Evolutionary conservation across 2,797 vertebrate species (phyloP).

Genomic region (Lepilemur septentrionalis): DNA sequence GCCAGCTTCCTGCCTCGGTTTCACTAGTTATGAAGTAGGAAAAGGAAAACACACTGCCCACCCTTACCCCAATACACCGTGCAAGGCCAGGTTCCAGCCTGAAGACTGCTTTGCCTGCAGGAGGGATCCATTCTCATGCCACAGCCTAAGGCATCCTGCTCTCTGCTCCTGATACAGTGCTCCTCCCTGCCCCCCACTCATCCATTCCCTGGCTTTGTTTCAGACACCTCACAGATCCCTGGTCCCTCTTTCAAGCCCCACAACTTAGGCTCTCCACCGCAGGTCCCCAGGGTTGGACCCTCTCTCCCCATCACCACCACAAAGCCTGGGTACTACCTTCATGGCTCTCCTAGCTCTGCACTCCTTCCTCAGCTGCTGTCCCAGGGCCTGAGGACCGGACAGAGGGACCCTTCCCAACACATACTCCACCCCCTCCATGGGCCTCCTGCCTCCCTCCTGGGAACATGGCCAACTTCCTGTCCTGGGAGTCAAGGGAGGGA

Average conservation of each 20-base stretch:
- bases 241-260: neutral
- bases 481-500: conserved; percentile 63
- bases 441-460: conserved; percentile 75
- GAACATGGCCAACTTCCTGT: conserved; percentile 76
- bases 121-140: neutral
- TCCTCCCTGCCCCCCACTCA: neutral
- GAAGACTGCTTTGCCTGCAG: neutral
- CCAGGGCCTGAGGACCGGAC: conserved; percentile 49
- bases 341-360: conserved; percentile 26
- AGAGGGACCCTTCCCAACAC: conserved; percentile 36
- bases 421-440: conserved; percentile 44
- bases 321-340: conserved; percentile 52
- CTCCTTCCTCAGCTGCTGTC: conserved; percentile 45
- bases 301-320: fast-evolving
- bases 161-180: neutral
- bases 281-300: neutral
- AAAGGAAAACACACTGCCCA: neutral
- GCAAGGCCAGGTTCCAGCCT: neutral
- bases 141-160: neutral
- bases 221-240: neutral
- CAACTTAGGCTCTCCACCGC: neutral
- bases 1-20: conserved; percentile 36
- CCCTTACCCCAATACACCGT: neutral
- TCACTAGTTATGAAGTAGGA: neutral
- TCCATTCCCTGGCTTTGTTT: neutral